A percentile compares a stretch with the other conserved stretches of the same genome.
Evolutionary conservation across 1,140 invertebrate species (phyloP).

Genomic region (Neodiprion fabricii): DNA sequence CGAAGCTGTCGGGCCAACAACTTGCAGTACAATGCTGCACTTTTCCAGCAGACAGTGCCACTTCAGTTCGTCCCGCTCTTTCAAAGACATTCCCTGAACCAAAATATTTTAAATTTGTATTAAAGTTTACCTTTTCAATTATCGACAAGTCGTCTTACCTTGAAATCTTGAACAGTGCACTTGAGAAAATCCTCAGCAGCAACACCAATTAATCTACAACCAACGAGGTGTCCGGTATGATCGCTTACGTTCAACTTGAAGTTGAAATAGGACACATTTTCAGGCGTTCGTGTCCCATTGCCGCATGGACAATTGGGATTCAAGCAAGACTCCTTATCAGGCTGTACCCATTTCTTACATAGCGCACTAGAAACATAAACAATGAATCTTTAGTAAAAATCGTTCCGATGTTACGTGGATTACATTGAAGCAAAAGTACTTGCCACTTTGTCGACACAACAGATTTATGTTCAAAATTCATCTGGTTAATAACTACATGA

Average conservation of each 20-base stretch:
- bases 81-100: conserved; percentile 41
- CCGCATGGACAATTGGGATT: conserved; percentile 58
- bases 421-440: conserved; percentile 6
- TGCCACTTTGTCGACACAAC: conserved; percentile 51
- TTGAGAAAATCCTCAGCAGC: conserved; percentile 49
- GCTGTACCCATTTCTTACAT: conserved; percentile 46
- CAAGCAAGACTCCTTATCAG: conserved; percentile 53
- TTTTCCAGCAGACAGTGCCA: conserved; percentile 43
- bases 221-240: conserved; percentile 56
- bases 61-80: conserved; percentile 44
- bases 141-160: conserved; percentile 34
- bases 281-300: conserved; percentile 45
- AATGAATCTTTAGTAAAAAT: conserved; percentile 9
- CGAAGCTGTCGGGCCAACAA: conserved; percentile 44
- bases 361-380: conserved; percentile 42
- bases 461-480: conserved; percentile 52
- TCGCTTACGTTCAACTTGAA: conserved; percentile 57
- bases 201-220: conserved; percentile 49
- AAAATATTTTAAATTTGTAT: conserved; percentile 16
- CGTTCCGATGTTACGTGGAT: not conserved
- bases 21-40: conserved; percentile 48
- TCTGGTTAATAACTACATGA: conserved; percentile 52
- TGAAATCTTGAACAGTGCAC: conserved; percentile 43
- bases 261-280: conserved; percentile 46
- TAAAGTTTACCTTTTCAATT: conserved; percentile 8